These are phyloP conservation scores for Noctua janthina DNA, from an alignment of 2,888 invertebrate genomes.

Conservation along the genomic window DNA sequence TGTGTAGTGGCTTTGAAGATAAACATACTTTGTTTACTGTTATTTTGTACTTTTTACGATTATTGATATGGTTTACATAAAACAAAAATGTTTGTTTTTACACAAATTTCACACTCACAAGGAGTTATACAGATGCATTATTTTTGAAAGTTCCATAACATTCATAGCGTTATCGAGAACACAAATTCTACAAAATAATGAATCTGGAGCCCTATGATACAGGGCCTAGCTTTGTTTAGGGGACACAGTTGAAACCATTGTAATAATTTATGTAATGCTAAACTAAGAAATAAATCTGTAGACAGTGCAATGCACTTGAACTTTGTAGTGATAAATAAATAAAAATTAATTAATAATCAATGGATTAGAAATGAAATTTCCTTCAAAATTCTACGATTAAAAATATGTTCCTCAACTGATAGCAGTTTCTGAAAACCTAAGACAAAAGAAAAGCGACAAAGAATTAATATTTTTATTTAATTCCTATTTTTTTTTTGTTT, in stretches of 20 bases:
- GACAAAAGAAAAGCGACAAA: not conserved
- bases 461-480: too few species aligned
- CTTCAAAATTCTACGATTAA: not conserved
- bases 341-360: not conserved
- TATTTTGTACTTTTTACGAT: not conserved
- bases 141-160: not conserved
- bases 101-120: not conserved
- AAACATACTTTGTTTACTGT: conserved; percentile 26
- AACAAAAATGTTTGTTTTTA: not conserved
- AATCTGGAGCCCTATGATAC: too few species aligned
- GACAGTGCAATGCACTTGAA: too few species aligned
- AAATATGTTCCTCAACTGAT: not conserved
- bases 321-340: not conserved
- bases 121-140: not conserved
- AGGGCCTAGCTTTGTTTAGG: too few species aligned
- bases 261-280: too few species aligned
- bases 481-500: too few species aligned
- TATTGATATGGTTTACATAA: not conserved
- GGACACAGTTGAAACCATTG: too few species aligned
- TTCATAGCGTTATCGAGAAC: not conserved
- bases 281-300: too few species aligned
- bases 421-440: too few species aligned
- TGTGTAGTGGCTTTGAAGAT: conserved; percentile 17
- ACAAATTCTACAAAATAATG: not conserved
- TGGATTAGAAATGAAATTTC: not conserved